Base-by-base conservation (phyloP, 2,888 invertebrate species). In the Neocrepidodera transversa region DNA sequence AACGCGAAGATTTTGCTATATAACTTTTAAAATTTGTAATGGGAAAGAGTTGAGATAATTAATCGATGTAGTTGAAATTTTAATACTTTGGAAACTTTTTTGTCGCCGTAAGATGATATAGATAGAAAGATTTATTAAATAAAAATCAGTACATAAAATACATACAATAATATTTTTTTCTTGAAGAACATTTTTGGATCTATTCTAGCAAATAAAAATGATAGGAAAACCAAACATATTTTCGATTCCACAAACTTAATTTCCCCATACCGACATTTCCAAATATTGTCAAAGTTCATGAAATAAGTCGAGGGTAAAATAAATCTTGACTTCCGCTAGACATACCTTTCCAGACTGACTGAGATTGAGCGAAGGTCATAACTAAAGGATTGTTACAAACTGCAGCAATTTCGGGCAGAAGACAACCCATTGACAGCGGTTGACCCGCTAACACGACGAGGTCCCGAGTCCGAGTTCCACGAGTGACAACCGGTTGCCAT, bases 381-480 rank as follows among this genome's bases (percentile, higher is more conserved):
- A 61, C 58, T 55, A 51, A 57, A 62, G 52, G 65, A 63, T 62
- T 63, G 65, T 59, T 65, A 69, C 69, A 70, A 69, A 69, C 70
- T 64, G 70, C 53, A 63, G 73, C 70, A 70, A 72, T 73, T 71
- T 68, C n/a, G n/a, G 63, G 63, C 50, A 32, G 55, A 63, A 68
- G 70, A 69, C 70, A 70, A 63, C n/a, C 71, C 73, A 75, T 74
- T 73, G 77, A 76, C 75, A 75, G 75, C 76, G 77, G 75, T 75
- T 74, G 74, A 76, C 75, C 75, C 68, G 67, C 65, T 66, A 70
- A 67, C 69, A 71, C 70, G 71, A 68, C 66, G 70, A 68, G 72
- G n/a, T 64, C 67, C 66, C 54, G 66, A 65, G 67, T 38, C 38
- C 17, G 26, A 38, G 50, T 70, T 65, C 68, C 54, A 65, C 38